Conservation (phyloP, 2,888 invertebrate genomes). For the Pardosa pseudoannulata region DNA sequence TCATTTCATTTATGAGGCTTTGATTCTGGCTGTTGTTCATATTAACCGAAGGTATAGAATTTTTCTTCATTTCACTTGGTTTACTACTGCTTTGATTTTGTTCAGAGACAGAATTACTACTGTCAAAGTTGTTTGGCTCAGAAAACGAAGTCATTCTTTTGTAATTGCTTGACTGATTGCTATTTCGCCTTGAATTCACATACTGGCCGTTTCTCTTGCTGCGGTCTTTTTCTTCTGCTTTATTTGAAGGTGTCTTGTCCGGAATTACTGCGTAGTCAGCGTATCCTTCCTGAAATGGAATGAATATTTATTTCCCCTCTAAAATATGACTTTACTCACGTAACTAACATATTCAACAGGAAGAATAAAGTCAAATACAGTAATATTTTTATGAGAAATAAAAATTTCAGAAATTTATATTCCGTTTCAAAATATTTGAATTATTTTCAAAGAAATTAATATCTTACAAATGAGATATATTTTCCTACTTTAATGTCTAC, state of each 20-base stretch:
- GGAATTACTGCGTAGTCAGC: slow-evolving; percentile 52
- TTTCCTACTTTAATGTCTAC: no score
- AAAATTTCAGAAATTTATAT: no score
- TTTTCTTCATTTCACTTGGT: slow-evolving; percentile 6
- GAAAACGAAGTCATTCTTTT: slow-evolving; percentile 23
- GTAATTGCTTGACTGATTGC: not conserved
- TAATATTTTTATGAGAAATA: no score
- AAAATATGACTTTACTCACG: no score
- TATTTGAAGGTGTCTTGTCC: slow-evolving; percentile 22
- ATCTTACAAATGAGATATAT: no score
- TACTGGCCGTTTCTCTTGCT: not conserved
- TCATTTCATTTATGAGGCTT: slow-evolving; percentile 9
- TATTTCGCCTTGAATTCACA: slow-evolving; percentile 15
- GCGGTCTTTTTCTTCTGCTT: slow-evolving; percentile 15
- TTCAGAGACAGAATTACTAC: not conserved
- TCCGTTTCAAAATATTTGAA: no score
- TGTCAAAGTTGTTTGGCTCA: not conserved
- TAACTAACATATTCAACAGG: no score
- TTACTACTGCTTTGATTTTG: not conserved
- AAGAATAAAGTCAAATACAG: no score
- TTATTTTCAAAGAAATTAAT: no score
- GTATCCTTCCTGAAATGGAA: slow-evolving; percentile 45
- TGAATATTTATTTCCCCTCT: not conserved
- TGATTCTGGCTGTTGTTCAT: not conserved
- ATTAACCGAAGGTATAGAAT: not conserved